Evolutionary conservation across 2,888 invertebrate genomes (phyloP).

Genomic region (Ceratothoa steindachneri): DNA sequence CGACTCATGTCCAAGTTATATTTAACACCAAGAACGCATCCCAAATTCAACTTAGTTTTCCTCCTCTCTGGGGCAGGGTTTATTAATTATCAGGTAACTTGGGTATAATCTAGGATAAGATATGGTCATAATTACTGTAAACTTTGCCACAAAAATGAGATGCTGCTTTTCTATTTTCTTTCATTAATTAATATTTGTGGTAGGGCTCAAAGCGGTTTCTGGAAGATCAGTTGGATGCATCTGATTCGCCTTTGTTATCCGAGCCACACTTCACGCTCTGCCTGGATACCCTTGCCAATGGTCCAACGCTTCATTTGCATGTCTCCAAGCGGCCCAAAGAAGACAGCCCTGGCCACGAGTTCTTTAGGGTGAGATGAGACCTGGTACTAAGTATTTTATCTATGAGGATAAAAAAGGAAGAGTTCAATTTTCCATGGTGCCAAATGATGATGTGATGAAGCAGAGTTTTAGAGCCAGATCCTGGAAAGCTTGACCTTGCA

Average conservation of each 20-base stretch:
- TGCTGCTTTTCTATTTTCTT: constrained; percentile 29
- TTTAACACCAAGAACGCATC: constrained; percentile 53
- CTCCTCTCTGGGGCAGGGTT: constrained; percentile 85
- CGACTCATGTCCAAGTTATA: constrained; percentile 83
- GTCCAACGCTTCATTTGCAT: constrained; percentile 75
- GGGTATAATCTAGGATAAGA: neutral
- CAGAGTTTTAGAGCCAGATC: too few relatives aligned
- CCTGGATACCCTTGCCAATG: constrained; percentile 66
- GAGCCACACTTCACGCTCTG: constrained; percentile 87
- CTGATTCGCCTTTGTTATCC: constrained; percentile 60
- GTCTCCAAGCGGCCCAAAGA: constrained; percentile 93
- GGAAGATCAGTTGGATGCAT: constrained; percentile 81
- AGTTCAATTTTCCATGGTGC: too few relatives aligned
- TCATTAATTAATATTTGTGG: constrained; percentile 22
- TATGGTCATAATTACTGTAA: constrained; percentile 9
- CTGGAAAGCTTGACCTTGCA: too few relatives aligned
- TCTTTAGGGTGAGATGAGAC: neutral
- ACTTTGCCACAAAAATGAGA: neutral
- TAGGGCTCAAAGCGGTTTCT: constrained; percentile 84
- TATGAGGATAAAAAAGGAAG: too few relatives aligned
- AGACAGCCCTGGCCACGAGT: constrained; percentile 60
- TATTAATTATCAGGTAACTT: constrained; percentile 74
- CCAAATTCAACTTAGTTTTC: constrained; percentile 72
- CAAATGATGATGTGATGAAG: too few relatives aligned
- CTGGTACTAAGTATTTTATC: too few relatives aligned